These are phyloP conservation scores for Gallirallus australis DNA, from an alignment of 2,797 vertebrate genomes.

Conservation along the genomic window DNA sequence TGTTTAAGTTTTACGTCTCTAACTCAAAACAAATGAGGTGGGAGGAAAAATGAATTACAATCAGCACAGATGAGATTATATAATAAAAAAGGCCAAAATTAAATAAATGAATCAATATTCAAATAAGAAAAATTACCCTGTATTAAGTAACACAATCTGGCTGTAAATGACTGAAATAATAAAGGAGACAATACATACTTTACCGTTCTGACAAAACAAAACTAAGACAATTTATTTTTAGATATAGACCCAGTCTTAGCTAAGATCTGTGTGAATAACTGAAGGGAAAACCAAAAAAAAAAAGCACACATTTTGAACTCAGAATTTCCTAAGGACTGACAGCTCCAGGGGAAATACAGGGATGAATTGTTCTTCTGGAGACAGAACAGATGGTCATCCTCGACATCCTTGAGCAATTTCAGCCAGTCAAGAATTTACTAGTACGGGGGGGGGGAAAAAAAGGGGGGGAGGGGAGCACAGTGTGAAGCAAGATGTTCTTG, in stretches of 20 bases:
- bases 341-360: background rate
- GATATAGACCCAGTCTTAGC: background rate
- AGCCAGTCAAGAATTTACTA: background rate
- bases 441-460: background rate
- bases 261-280: background rate
- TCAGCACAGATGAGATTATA: background rate
- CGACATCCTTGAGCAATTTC: background rate
- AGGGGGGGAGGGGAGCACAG: background rate
- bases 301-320: background rate
- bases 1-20: background rate
- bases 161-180: background rate
- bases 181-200: background rate
- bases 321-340: background rate
- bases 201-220: background rate
- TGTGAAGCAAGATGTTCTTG: background rate
- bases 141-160: background rate
- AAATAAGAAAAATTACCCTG: background rate
- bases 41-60: background rate
- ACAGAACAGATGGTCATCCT: background rate
- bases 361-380: background rate
- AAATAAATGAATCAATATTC: background rate
- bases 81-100: background rate
- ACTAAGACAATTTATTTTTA: background rate
- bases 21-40: background rate
- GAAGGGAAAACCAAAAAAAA: background rate